These are phyloP conservation scores for Ictalurus furcatus DNA, from an alignment of 2,113 vertebrate genomes.

Conservation along the genomic window DNA sequence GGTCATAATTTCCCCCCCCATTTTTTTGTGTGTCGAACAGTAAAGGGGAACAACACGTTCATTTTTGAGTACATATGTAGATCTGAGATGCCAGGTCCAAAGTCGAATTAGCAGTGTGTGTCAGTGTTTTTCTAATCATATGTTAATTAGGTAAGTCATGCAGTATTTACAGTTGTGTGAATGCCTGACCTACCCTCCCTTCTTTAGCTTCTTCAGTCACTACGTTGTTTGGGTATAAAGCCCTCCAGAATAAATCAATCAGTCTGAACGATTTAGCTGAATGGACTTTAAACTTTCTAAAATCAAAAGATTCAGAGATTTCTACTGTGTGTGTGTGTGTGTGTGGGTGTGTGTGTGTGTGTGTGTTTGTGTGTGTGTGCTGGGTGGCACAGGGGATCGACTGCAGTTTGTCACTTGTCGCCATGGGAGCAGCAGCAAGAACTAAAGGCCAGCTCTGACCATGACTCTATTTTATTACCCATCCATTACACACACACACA, in stretches of 20 bases:
- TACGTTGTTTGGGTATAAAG: neutral
- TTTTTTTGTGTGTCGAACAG: neutral
- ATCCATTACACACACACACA: conserved; percentile 24
- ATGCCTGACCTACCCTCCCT: neutral
- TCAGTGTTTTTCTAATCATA: neutral
- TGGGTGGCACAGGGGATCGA: conserved; percentile 31
- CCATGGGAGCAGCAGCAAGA: conserved; percentile 44
- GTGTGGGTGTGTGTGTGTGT: conserved; percentile 1
- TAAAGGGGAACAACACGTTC: neutral
- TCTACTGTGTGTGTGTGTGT: neutral
- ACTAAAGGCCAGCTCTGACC: conserved; percentile 44
- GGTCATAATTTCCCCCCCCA: too few species aligned
- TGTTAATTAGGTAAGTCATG: neutral
- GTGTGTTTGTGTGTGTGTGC: neutral
- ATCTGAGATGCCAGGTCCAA: neutral
- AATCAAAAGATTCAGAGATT: neutral
- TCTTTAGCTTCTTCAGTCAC: neutral
- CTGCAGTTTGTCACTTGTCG: conserved; percentile 45
- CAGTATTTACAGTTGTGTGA: neutral
- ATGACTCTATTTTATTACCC: conserved; percentile 53
- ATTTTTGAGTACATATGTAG: neutral
- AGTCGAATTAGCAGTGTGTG: neutral
- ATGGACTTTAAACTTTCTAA: neutral
- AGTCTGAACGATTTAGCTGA: neutral
- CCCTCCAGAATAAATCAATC: neutral